phyloP scores from a whole-genome alignment of 92 coral and sea anemone genomes.

The Isaurus tuberculatus region DNA sequence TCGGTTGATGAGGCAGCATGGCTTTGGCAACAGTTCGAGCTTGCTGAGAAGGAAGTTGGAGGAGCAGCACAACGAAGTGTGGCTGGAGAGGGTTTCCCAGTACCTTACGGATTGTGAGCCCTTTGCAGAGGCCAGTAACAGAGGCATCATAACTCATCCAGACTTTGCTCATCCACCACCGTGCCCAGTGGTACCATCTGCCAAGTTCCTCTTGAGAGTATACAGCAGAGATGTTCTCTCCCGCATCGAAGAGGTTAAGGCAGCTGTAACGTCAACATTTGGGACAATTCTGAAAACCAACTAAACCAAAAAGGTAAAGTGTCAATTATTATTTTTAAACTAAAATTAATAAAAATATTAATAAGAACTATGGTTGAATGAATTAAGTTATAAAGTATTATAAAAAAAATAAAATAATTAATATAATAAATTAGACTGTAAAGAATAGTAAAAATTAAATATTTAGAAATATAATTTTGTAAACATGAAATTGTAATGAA shows the following conservation, averaged over 20 bases:
- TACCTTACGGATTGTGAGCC: slow-evolving; percentile 47
- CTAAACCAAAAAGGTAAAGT: slow-evolving; percentile 47
- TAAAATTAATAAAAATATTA: too few species aligned
- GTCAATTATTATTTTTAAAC: too few species aligned
- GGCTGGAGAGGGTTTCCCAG: slow-evolving; percentile 33
- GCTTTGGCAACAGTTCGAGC: slow-evolving; percentile 39
- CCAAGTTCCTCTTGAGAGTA: slow-evolving; percentile 21
- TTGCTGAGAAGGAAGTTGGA: too few species aligned
- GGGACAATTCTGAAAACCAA: slow-evolving; percentile 36
- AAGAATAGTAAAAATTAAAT: too few species aligned
- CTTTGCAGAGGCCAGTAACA: slow-evolving; percentile 22
- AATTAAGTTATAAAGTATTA: too few species aligned
- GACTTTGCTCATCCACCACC: slow-evolving; percentile 35
- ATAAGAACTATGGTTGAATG: too few species aligned
- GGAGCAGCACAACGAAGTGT: slow-evolving; percentile 43
- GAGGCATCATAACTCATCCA: not conserved
- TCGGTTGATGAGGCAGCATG: slow-evolving; percentile 13
- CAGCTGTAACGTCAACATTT: slow-evolving; percentile 30
- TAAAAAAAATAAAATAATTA: too few species aligned
- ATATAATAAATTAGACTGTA: too few species aligned
- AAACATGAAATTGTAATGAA: too few species aligned
- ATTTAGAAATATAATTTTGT: too few species aligned
- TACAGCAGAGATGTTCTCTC: slow-evolving; percentile 41
- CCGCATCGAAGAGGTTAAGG: slow-evolving; percentile 34
- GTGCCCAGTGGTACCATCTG: slow-evolving; percentile 43